phyloP scores from a whole-genome alignment of 2,113 vertebrate genomes.

The Vireo altiloquus region DNA sequence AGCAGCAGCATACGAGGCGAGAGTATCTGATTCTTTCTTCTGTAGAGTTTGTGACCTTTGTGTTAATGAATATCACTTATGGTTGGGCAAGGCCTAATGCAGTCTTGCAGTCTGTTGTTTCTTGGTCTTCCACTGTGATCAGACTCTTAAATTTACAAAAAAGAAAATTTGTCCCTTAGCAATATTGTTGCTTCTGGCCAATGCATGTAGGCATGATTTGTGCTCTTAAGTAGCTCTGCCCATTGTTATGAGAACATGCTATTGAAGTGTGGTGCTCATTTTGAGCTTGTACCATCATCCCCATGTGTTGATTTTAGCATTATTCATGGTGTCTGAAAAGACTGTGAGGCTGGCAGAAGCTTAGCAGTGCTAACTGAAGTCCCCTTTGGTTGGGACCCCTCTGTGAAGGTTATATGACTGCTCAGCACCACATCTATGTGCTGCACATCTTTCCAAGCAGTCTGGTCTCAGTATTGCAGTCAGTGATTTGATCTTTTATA shows the following conservation, averaged over 20 bases:
- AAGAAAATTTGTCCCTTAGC: neutral
- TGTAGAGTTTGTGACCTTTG: neutral
- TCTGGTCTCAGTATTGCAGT: neutral
- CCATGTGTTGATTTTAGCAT: neutral
- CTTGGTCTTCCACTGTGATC: neutral
- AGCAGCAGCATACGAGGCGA: neutral
- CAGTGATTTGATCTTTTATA: neutral
- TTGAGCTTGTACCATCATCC: neutral
- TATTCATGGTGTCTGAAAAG: neutral
- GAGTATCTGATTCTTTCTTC: neutral
- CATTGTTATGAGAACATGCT: neutral
- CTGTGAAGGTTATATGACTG: neutral
- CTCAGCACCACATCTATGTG: neutral
- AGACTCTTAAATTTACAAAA: neutral
- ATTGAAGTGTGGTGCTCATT: neutral
- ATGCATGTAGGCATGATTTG: neutral
- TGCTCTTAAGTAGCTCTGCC: neutral
- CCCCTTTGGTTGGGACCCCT: neutral
- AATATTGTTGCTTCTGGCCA: neutral
- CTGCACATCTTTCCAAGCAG: neutral
- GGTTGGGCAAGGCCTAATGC: neutral
- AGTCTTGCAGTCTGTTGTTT: neutral
- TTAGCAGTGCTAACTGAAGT: neutral
- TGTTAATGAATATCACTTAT: neutral
- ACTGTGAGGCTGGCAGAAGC: neutral